phyloP scores from a whole-genome alignment of 2,888 invertebrate genomes.

The Synanthedon tipuliformis region DNA sequence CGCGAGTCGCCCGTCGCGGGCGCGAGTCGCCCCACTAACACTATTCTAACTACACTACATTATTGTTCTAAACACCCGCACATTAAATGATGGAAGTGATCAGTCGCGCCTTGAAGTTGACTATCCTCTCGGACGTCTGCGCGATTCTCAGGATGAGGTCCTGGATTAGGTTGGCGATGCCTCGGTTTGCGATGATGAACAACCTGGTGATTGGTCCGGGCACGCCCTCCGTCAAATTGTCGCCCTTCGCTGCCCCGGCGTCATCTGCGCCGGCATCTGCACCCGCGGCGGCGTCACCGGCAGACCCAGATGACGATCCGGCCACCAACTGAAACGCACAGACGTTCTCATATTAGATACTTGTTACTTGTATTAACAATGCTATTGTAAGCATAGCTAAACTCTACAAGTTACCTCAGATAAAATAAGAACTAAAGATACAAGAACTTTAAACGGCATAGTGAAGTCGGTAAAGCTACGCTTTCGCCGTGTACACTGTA shows the following conservation, averaged over 20 bases:
- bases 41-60: constrained; percentile 25
- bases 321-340: constrained; percentile 77
- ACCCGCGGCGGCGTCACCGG: constrained; percentile 52
- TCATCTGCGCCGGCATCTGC: constrained; percentile 63
- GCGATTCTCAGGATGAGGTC: constrained; percentile 90
- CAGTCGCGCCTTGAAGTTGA: constrained; percentile 92
- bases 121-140: constrained; percentile 90
- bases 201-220: constrained; percentile 89
- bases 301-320: constrained; percentile 75
- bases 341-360: no score
- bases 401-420: no score
- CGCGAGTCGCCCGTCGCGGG: constrained; percentile 4
- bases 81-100: constrained; percentile 89
- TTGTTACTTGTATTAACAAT: no score
- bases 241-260: constrained; percentile 70
- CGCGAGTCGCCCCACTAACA: constrained; percentile 4
- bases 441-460: no score
- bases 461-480: no score
- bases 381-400: no score
- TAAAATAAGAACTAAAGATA: no score
- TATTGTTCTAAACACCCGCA: constrained; percentile 40
- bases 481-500: no score
- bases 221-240: constrained; percentile 82
- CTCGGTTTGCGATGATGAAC: constrained; percentile 88
- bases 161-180: constrained; percentile 87